These are phyloP conservation scores for Eilema depressum DNA, from an alignment of 2,888 invertebrate species.

Conservation along the genomic window DNA sequence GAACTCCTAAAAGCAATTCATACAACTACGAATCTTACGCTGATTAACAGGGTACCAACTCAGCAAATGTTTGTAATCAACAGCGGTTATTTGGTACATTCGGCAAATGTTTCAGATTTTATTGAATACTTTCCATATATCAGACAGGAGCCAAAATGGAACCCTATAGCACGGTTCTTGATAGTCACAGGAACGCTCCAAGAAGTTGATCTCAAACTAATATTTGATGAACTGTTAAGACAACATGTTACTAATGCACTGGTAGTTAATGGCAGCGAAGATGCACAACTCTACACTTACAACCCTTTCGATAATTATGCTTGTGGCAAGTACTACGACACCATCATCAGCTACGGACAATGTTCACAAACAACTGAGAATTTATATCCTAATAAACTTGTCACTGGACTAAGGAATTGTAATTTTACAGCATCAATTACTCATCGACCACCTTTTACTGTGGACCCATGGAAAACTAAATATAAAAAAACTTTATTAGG, in stretches of 20 bases:
- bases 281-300: constrained; percentile 63
- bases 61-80: constrained; percentile 22
- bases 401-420: constrained; percentile 63
- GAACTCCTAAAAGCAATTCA: constrained; percentile 43
- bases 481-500: constrained; percentile 24
- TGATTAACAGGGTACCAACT: constrained; percentile 19
- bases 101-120: constrained; percentile 43
- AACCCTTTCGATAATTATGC: constrained; percentile 69
- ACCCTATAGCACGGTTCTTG: constrained; percentile 58
- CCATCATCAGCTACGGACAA: constrained; percentile 59
- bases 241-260: constrained; percentile 58
- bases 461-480: constrained; percentile 30
- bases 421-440: constrained; percentile 54
- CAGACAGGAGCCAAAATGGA: constrained; percentile 56
- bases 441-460: constrained; percentile 35
- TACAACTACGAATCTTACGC: constrained; percentile 12
- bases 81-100: constrained; percentile 56
- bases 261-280: constrained; percentile 55
- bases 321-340: constrained; percentile 65
- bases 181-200: constrained; percentile 53
- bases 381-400: constrained; percentile 58
- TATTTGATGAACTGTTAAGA: constrained; percentile 61
- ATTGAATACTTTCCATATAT: constrained; percentile 43
- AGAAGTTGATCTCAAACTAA: constrained; percentile 32
- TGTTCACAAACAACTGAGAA: constrained; percentile 51